These are phyloP conservation scores for Hirudinaria manillensis DNA, from an alignment of 2,888 invertebrate species.

Conservation along the genomic window DNA sequence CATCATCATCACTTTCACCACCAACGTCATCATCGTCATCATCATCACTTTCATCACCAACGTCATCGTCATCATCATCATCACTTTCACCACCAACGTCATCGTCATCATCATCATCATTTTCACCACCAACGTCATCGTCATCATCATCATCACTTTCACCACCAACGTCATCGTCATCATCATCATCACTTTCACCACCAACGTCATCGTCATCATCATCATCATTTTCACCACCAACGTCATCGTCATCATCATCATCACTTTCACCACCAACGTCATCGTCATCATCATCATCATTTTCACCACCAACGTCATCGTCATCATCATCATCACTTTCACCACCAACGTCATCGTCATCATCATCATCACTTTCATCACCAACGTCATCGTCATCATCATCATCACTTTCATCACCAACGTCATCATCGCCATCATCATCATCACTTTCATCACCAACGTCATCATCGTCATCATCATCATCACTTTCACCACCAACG, in stretches of 20 bases:
- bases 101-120: conserved; percentile 20
- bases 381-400: conserved; percentile 23
- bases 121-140: conserved; percentile 14
- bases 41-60: conserved; percentile 14
- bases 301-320: too few species aligned
- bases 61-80: conserved; percentile 23
- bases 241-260: conserved; percentile 27
- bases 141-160: conserved; percentile 2
- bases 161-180: neutral
- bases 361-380: conserved; percentile 16
- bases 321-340: neutral
- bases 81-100: neutral
- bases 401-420: conserved; percentile 1
- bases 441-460: conserved; percentile 18
- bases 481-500: neutral
- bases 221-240: neutral
- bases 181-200: conserved; percentile 29
- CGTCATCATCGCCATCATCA: conserved; percentile 14
- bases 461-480: conserved; percentile 20
- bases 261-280: conserved; percentile 1
- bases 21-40: conserved; percentile 10
- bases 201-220: conserved; percentile 14
- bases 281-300: too few species aligned
- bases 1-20: conserved; percentile 2
- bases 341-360: conserved; percentile 2